Conservation (phyloP, 2,113 vertebrate genomes). For the Psilopsiagon aurifrons region DNA sequence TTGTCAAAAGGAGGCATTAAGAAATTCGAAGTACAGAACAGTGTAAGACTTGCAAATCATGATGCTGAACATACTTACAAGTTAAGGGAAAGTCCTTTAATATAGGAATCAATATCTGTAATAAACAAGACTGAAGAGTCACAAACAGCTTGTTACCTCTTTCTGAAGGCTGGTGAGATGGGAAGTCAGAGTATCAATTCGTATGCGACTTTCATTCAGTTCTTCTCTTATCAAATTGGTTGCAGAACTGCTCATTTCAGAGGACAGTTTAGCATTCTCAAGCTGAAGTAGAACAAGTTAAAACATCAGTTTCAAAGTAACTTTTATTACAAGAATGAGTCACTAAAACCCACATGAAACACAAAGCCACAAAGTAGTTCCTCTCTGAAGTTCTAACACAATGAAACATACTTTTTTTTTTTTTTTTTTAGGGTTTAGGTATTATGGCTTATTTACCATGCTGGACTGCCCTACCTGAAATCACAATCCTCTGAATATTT, state of each 20-base stretch:
- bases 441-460: background rate
- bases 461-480: background rate
- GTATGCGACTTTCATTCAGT: conserved; percentile 81
- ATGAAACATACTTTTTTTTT: background rate
- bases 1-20: background rate
- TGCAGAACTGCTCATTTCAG: conserved; percentile 83
- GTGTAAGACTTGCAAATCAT: background rate
- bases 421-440: background rate
- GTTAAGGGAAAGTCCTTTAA: background rate
- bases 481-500: background rate
- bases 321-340: conserved; percentile 8
- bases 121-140: background rate
- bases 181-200: conserved; percentile 82
- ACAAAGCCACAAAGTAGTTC: background rate
- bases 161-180: conserved; percentile 85
- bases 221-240: conserved; percentile 83
- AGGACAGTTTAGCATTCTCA: conserved; percentile 82
- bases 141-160: conserved; percentile 73
- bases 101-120: background rate
- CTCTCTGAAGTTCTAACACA: background rate
- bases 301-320: background rate
- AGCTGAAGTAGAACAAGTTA: conserved; percentile 72
- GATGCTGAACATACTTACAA: background rate
- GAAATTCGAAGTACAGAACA: background rate
- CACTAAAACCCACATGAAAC: background rate